phyloP scores from a whole-genome alignment of 2,888 invertebrate species.

The Pogonocherus hispidulus region DNA sequence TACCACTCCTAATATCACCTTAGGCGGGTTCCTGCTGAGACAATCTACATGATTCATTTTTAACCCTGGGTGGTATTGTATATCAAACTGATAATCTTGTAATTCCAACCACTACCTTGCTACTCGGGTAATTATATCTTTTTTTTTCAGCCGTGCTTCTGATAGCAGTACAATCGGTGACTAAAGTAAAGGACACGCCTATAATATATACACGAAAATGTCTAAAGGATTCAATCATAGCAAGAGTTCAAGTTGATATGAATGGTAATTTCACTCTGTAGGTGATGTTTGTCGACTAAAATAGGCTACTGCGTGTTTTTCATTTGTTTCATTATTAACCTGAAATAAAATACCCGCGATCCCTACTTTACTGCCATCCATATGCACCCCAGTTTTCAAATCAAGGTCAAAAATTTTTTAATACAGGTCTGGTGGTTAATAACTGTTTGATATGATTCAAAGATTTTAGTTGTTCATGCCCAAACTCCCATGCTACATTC shows the following conservation, averaged over 20 bases:
- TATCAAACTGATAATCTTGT: constrained; percentile 11
- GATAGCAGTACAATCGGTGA: constrained; percentile 14
- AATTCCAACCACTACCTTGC: constrained; percentile 8
- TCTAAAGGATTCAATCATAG: background rate
- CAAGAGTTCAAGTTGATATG: constrained; percentile 1
- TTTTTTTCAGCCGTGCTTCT: constrained; percentile 14
- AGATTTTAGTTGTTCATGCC: constrained; percentile 1
- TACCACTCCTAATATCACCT: background rate
- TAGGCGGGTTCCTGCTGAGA: constrained; percentile 14
- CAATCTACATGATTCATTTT: constrained; percentile 24
- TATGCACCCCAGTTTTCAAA: too few species aligned
- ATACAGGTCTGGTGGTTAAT: constrained; percentile 10
- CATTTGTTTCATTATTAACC: background rate
- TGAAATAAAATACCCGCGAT: too few species aligned
- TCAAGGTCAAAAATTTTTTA: too few species aligned
- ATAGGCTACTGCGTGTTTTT: constrained; percentile 7
- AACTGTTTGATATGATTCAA: background rate
- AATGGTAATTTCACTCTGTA: constrained; percentile 1
- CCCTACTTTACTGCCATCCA: too few species aligned
- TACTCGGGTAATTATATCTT: constrained; percentile 7
- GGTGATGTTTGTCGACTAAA: constrained; percentile 5
- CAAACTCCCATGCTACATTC: background rate
- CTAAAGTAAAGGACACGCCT: background rate
- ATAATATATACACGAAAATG: constrained; percentile 14
- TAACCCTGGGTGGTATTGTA: background rate